phyloP scores from a whole-genome alignment of 2,113 vertebrate genomes.

The Empidonax traillii region DNA sequence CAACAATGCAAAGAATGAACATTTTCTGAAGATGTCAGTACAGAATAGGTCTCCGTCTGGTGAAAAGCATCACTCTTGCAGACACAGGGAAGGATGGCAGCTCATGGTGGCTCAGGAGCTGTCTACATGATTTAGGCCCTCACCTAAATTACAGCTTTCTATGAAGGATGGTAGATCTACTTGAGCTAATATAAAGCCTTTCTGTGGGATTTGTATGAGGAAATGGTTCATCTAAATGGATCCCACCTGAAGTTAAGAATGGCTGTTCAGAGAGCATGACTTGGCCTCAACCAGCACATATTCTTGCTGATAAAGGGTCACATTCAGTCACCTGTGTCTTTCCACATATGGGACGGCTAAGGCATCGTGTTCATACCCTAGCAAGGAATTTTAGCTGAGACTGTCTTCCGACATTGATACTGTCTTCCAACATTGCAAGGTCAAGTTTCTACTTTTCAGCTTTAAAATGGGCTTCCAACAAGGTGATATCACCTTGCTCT shows the following conservation, averaged over 20 bases:
- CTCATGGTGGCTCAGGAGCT: background rate
- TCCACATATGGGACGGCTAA: rapidly evolving
- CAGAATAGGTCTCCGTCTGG: background rate
- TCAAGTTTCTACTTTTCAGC: background rate
- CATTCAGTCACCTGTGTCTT: background rate
- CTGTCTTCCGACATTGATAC: background rate
- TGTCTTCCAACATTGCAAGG: background rate
- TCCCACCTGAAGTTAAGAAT: background rate
- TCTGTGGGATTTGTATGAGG: background rate
- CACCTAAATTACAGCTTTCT: background rate
- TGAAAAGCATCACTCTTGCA: background rate
- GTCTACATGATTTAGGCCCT: rapidly evolving
- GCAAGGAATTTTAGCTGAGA: background rate
- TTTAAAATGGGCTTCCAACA: background rate
- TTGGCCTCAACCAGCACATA: background rate
- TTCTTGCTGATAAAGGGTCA: background rate
- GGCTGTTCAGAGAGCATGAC: background rate
- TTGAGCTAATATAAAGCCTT: background rate
- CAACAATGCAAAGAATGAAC: background rate
- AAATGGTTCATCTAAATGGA: background rate
- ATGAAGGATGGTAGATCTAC: background rate
- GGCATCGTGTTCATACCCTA: rapidly evolving
- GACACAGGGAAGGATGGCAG: background rate
- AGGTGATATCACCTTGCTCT: background rate
- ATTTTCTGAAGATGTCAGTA: background rate